Base-by-base conservation (phyloP, 2,797 vertebrate genomes). In the Oophaga sylvatica region DNA sequence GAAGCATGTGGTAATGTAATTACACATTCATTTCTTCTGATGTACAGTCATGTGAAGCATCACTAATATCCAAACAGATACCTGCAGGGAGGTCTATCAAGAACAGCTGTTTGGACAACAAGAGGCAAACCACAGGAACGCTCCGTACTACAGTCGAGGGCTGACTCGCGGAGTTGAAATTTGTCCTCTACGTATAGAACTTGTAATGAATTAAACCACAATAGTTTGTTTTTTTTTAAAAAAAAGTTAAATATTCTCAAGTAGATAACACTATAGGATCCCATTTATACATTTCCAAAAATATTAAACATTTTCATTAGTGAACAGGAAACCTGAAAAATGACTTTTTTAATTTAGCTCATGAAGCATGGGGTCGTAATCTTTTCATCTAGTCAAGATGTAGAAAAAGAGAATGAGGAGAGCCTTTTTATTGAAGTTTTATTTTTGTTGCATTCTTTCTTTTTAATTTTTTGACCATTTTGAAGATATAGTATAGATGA, bases 1-100 rank as follows among this genome's bases (percentile, higher is more conserved):
- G 94, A 91, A 93, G 93, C 95, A 90, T 93, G 92, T 91, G 92
- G 83, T 95, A 94, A 96, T 95, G 93, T 93, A 96, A 96, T 96
- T 96, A 94, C 95, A 95, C 95, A 95, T 92, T 90, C 91, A 81
- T 92, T 94, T 89, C 95, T 93, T 91, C 91, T 92, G 94, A 93
- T 92, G 94, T 91, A 91, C 48, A 85, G 90, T 92, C 93, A 92
- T 35, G 76, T 91, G 92, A 93, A 94, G 95, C 95, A 92, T 94
- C 90, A 93, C 94, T 96, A 95, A 96, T 95, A 92, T 93, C 93
- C 91, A 90, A 91, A 92, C 92, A 94, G 92, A 94, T 95, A 96
- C 94, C 95, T 96, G 95, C 95, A 57, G 91, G 93, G 94, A 94
- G 92, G 92, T 92, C 91, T 91, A 92, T 92, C 91, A 86, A 77